phyloP scores from a whole-genome alignment of 1,140 invertebrate species.

The Hirudo medicinalis region DNA sequence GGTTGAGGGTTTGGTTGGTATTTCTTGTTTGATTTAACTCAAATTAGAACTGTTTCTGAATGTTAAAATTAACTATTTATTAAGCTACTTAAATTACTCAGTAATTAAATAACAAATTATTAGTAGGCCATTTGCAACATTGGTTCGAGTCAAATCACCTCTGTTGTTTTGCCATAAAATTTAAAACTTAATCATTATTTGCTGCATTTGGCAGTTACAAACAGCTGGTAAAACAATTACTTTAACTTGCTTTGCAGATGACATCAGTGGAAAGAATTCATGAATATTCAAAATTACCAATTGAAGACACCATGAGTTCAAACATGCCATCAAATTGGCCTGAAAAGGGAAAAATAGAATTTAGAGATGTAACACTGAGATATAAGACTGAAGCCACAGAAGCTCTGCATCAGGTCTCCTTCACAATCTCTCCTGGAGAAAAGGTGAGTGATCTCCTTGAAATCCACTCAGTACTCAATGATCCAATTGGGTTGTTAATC shows the following conservation, averaged over 20 bases:
- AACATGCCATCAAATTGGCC: constrained; percentile 17
- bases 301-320: constrained; percentile 34
- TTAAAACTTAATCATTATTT: neutral
- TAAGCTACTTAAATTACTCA: neutral
- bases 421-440: constrained; percentile 15
- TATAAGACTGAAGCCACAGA: constrained; percentile 14
- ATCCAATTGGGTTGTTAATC: no score
- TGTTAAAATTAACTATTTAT: neutral
- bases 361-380: constrained; percentile 16
- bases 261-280: constrained; percentile 87
- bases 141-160: neutral
- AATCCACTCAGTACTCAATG: no score
- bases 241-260: constrained; percentile 18
- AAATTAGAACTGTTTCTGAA: neutral
- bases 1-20: constrained; percentile 51
- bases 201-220: neutral
- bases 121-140: no score
- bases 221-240: neutral
- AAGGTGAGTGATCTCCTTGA: constrained; percentile 14
- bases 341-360: constrained; percentile 9
- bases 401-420: constrained; percentile 15
- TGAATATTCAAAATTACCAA: constrained; percentile 73
- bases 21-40: neutral
- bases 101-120: no score
- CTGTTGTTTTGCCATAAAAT: neutral